Conservation (phyloP, 1,140 invertebrate genomes). For the Zophobas morio region DNA sequence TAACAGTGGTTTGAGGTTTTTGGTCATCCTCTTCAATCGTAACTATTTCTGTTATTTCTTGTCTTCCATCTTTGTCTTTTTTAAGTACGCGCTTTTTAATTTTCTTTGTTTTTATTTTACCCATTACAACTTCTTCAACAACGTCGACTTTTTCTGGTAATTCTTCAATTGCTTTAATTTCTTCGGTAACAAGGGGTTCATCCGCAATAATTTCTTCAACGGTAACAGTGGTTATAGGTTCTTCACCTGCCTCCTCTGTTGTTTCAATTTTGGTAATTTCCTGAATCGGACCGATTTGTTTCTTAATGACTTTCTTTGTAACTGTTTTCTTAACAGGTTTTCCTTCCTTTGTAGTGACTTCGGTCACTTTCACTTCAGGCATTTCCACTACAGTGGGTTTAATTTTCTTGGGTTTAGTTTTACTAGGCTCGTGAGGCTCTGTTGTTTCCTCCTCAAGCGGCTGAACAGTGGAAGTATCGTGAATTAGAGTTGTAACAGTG, state of each 20-base stretch:
- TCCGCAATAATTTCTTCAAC: conserved; percentile 50
- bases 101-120: conserved; percentile 58
- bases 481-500: conserved; percentile 58
- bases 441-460: conserved; percentile 62
- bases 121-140: conserved; percentile 63
- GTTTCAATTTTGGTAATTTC: conserved; percentile 68
- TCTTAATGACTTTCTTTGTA: conserved; percentile 49
- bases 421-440: conserved; percentile 57
- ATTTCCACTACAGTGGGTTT: conserved; percentile 56
- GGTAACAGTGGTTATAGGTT: conserved; percentile 65
- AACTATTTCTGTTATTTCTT: conserved; percentile 60
- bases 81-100: conserved; percentile 61
- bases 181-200: conserved; percentile 64
- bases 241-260: conserved; percentile 67
- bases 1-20: conserved; percentile 59
- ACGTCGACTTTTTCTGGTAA: conserved; percentile 64
- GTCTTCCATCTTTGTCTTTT: conserved; percentile 55
- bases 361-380: conserved; percentile 64
- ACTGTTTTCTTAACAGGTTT: conserved; percentile 54
- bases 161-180: conserved; percentile 64
- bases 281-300: conserved; percentile 62
- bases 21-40: conserved; percentile 62
- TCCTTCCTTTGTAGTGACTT: conserved; percentile 59
- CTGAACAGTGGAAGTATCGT: conserved; percentile 36
- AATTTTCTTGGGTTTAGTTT: conserved; percentile 40